A percentile compares a stretch with the other conserved stretches of the same genome.
These are phyloP conservation scores for Plecotus auritus DNA, from an alignment of 2,113 vertebrate species.

Conservation along the genomic window DNA sequence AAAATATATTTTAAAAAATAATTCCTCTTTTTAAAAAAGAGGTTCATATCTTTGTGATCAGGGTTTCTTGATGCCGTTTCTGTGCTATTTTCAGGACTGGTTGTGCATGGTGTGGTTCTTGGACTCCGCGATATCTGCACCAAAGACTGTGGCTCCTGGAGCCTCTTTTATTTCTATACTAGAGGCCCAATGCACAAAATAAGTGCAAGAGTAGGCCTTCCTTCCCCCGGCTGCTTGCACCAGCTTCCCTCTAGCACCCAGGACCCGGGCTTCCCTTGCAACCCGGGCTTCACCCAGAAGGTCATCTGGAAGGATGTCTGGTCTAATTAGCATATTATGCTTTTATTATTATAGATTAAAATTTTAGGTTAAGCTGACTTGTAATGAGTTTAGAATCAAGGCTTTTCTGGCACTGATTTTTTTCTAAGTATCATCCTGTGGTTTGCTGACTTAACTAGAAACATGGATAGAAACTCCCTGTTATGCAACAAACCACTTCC, in stretches of 20 bases:
- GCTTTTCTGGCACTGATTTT: slow-evolving; percentile 46
- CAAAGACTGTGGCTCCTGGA: neutral
- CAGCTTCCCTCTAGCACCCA: too few species aligned
- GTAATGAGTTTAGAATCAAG: slow-evolving; percentile 7
- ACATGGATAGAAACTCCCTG: slow-evolving; percentile 30
- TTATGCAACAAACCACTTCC: slow-evolving; percentile 63
- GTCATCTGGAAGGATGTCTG: too few species aligned
- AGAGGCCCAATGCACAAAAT: too few species aligned
- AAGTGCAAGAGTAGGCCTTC: too few species aligned
- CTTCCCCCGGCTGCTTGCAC: too few species aligned
- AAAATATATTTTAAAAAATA: too few species aligned
- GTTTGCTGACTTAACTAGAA: slow-evolving; percentile 54
- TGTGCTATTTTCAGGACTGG: neutral
- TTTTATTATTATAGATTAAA: neutral
- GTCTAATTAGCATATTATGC: too few species aligned
- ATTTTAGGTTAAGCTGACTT: slow-evolving; percentile 10
- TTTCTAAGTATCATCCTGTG: slow-evolving; percentile 41
- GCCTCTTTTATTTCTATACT: neutral
- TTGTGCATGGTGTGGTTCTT: neutral
- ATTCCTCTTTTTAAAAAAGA: neutral
- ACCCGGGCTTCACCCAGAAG: too few species aligned
- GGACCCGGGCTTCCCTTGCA: too few species aligned
- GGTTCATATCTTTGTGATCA: neutral
- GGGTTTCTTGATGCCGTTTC: neutral
- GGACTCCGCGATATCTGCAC: neutral